Base-by-base conservation (phyloP, 2,797 vertebrate species). In the Heteromormyrus szaboi region DNA sequence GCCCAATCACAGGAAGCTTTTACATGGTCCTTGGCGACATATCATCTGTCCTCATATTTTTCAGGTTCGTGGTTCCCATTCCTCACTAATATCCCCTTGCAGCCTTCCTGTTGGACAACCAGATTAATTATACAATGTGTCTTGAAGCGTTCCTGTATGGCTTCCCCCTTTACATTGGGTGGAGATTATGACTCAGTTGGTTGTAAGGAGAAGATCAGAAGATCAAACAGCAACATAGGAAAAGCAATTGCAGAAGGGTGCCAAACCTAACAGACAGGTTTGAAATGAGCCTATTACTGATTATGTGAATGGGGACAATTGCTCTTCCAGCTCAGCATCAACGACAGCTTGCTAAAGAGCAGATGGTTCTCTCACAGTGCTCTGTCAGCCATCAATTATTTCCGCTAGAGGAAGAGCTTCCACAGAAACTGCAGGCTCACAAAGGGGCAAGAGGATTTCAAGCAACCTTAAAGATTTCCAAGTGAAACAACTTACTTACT, bases 351-450 rank as follows among this genome's bases (percentile, higher is more conserved):
- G 46, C 68, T 88, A 72, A 72, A 51, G 87, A 88, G 62, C 59
- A 88, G 87, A 76, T 51, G 65, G 59, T 72, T 65, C 87, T 51
- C 37, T 51, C 56, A 41, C 87, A 51, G 65, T 22, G 22, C 46
- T 88, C 65, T 76, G 65, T 41, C 65, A 48, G 25, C 62, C 87
- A 88, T 76, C 62, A 88, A 76, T 88, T 88, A 88, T 76, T 88
- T 88, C 87, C 65, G 46, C 87, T 48, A 87, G 86, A 87, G 9
- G 86, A 68, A 68, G 54, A 41, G n/a, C 46, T 68, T 48, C 62
- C 56, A 87, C 56, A 68, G 86, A 87, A 68, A 68, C 86, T 50
- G 51, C 41, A 22, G 19, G 86, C 86, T 87, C 59, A 87, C 33
- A 46, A 50, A 68, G 86, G 56, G 59, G 85, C 53, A 37, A 59